Evolutionary conservation across 2,113 vertebrate genomes (phyloP).

Genomic region (Thunnus thynnus): DNA sequence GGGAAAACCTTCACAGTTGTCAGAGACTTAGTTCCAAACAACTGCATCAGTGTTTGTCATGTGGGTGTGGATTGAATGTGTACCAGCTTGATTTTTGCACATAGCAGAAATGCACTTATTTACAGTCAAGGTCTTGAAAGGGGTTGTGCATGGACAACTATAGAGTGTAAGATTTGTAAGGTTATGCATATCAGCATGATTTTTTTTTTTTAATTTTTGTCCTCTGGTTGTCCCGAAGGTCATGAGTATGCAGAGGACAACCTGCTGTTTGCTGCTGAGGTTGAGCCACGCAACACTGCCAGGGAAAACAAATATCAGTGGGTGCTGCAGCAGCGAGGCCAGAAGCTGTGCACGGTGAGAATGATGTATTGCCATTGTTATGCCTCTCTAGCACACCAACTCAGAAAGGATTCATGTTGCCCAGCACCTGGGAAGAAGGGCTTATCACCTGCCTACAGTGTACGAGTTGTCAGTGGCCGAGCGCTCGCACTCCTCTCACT

Average conservation of each 20-base stretch:
- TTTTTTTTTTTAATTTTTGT: conserved; percentile 24
- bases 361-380: conserved; percentile 60
- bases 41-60: neutral
- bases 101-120: neutral
- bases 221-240: conserved; percentile 79
- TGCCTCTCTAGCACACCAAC: conserved; percentile 35
- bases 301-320: conserved; percentile 91
- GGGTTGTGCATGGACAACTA: neutral
- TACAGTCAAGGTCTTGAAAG: neutral
- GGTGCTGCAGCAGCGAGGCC: conserved; percentile 89
- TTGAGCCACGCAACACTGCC: conserved; percentile 89
- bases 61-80: conserved; percentile 7
- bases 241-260: conserved; percentile 97
- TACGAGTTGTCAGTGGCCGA: conserved; percentile 37
- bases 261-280: conserved; percentile 91
- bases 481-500: neutral
- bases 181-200: neutral
- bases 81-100: neutral
- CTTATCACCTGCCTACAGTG: conserved; percentile 65
- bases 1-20: conserved; percentile 34
- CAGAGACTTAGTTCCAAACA: neutral
- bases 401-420: conserved; percentile 48
- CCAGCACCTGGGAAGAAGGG: conserved; percentile 53
- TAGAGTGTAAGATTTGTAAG: neutral
- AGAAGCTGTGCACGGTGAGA: conserved; percentile 91